Conservation (phyloP, 1,140 invertebrate species). For the Aphaenogaster ashmeadi region DNA sequence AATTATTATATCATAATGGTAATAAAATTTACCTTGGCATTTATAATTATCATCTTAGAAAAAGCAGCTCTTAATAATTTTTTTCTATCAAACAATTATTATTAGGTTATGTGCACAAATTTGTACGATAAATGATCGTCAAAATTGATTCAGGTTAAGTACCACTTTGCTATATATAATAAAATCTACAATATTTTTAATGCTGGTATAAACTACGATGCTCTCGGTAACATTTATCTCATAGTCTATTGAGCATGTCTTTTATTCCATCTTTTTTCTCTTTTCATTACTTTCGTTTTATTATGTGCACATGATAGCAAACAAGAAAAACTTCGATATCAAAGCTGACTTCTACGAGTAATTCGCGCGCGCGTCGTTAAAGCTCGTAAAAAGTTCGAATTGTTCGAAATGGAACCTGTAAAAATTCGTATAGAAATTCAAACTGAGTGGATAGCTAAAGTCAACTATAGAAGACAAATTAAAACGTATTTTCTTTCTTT, state of each 20-base stretch:
- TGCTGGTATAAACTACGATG: neutral
- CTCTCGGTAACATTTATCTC: neutral
- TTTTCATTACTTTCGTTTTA: conserved; percentile 52
- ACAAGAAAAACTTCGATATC: conserved; percentile 56
- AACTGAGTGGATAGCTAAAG: conserved; percentile 46
- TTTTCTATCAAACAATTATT: neutral
- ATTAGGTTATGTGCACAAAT: neutral
- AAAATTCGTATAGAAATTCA: conserved; percentile 61
- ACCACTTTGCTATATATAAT: neutral
- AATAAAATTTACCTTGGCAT: neutral
- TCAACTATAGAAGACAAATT: conserved; percentile 36
- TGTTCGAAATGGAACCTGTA: conserved; percentile 28
- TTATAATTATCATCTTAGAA: conserved; percentile 24
- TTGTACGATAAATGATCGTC: neutral
- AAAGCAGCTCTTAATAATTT: neutral
- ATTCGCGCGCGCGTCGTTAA: conserved; percentile 31
- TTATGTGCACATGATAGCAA: conserved; percentile 48
- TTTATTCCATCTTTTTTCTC: conserved; percentile 25
- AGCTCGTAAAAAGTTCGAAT: conserved; percentile 47
- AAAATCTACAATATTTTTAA: neutral
- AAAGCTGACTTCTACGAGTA: conserved; percentile 46
- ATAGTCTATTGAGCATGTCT: neutral
- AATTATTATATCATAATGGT: neutral
- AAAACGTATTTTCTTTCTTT: neutral
- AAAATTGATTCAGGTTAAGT: neutral